These are phyloP conservation scores for Hestina assimilis DNA, from an alignment of 1,140 invertebrate genomes.

Conservation along the genomic window DNA sequence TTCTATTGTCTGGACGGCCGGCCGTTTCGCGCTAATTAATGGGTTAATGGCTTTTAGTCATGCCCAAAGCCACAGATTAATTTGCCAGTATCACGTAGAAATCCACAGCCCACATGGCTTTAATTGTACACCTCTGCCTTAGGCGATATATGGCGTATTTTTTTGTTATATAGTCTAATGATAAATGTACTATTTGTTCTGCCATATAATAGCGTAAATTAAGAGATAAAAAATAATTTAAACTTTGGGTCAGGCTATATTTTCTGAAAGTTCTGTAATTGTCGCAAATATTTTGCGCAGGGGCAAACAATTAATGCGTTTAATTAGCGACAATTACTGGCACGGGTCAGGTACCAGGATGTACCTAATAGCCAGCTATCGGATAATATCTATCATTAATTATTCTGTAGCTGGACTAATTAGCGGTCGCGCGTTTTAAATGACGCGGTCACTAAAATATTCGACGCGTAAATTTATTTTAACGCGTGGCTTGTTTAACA, in stretches of 20 bases:
- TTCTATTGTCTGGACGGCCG: too few species aligned
- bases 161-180: too few species aligned
- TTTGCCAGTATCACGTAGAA: too few species aligned
- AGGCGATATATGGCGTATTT: too few species aligned
- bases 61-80: too few species aligned
- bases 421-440: constrained; percentile 13
- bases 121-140: too few species aligned
- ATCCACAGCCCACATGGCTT: too few species aligned
- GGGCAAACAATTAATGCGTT: constrained; percentile 28
- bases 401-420: constrained; percentile 15
- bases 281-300: constrained; percentile 21
- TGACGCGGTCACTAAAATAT: background rate
- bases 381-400: constrained; percentile 15
- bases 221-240: too few species aligned
- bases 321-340: constrained; percentile 29
- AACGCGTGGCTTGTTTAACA: background rate
- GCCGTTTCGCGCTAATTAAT: too few species aligned
- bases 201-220: too few species aligned
- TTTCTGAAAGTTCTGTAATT: constrained; percentile 21
- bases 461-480: background rate
- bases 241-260: background rate
- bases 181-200: background rate
- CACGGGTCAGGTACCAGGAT: constrained; percentile 18
- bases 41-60: too few species aligned
- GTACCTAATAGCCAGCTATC: constrained; percentile 16